Conservation (phyloP, 2,797 vertebrate genomes). For the Oryzias dopingdopingensis region DNA sequence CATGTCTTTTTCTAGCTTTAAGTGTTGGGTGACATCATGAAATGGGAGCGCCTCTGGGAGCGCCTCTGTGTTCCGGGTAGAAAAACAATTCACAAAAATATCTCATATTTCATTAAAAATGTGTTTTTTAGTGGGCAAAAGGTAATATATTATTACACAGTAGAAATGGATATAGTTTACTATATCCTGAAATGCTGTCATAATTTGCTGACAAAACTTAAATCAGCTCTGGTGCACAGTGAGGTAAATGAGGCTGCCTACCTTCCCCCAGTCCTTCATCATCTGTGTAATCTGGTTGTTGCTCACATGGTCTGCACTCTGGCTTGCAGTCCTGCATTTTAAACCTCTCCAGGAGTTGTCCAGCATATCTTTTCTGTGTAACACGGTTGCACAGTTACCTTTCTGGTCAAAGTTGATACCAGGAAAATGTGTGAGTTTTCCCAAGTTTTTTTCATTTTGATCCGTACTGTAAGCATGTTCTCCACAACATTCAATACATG, state of each 20-base stretch:
- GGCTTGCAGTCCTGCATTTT: constrained; percentile 12
- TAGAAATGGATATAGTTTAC: constrained; percentile 13
- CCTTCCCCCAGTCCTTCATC: constrained; percentile 17
- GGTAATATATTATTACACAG: no score
- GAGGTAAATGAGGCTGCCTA: constrained; percentile 12
- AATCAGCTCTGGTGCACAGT: constrained; percentile 17
- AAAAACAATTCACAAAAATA: no score
- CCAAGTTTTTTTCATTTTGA: no score
- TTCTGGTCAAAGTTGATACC: constrained; percentile 13
- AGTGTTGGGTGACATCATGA: no score
- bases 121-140: no score
- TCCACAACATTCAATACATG: no score
- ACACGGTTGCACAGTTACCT: constrained; percentile 6
- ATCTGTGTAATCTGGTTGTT: constrained; percentile 12
- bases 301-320: constrained; percentile 1
- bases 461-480: no score
- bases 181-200: no score
- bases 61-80: no score
- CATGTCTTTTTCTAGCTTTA: no score
- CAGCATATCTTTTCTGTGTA: neutral
- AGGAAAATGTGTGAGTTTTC: constrained; percentile 10
- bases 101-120: no score
- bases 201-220: constrained; percentile 16
- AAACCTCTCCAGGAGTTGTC: neutral
- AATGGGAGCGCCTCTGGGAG: no score